Percentiles rank a stretch among this genome's conserved stretches.
These are phyloP conservation scores for Lochmaea capreae DNA, from an alignment of 2,888 invertebrate species.

Conservation along the genomic window DNA sequence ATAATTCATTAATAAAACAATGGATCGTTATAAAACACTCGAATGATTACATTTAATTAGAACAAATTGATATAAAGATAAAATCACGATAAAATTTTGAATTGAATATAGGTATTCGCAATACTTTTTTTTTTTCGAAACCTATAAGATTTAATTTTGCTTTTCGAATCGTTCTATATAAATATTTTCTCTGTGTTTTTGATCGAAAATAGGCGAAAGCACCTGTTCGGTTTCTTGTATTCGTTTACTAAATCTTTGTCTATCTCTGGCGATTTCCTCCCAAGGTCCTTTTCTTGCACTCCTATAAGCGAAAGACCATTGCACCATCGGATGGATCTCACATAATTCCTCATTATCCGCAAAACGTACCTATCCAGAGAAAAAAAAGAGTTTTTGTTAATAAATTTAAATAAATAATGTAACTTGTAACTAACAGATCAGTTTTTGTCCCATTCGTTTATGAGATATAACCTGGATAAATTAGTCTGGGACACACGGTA, in stretches of 20 bases:
- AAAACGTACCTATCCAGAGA: constrained; percentile 69
- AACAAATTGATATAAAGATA: background rate
- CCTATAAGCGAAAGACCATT: constrained; percentile 70
- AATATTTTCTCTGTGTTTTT: constrained; percentile 64
- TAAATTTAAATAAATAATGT: background rate
- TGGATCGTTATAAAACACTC: too few relatives aligned
- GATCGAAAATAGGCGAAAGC: constrained; percentile 64
- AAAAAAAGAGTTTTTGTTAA: background rate
- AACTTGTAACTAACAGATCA: too few relatives aligned
- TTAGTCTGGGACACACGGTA: too few relatives aligned
- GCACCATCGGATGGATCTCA: constrained; percentile 67
- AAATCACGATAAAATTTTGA: background rate
- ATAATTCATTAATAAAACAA: background rate
- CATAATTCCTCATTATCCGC: constrained; percentile 61
- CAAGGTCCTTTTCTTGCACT: constrained; percentile 70
- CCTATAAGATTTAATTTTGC: constrained; percentile 3
- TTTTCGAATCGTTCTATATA: constrained; percentile 64
- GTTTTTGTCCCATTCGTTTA: too few relatives aligned
- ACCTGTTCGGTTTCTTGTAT: constrained; percentile 61
- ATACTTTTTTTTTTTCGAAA: constrained; percentile 7
- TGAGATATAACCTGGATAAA: too few relatives aligned
- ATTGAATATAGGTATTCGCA: background rate
- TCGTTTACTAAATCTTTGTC: constrained; percentile 66
- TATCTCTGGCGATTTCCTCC: constrained; percentile 69
- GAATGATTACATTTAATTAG: too few relatives aligned